Evolutionary conservation across 2,797 vertebrate species (phyloP).

Genomic region (Sus cebifrons): DNA sequence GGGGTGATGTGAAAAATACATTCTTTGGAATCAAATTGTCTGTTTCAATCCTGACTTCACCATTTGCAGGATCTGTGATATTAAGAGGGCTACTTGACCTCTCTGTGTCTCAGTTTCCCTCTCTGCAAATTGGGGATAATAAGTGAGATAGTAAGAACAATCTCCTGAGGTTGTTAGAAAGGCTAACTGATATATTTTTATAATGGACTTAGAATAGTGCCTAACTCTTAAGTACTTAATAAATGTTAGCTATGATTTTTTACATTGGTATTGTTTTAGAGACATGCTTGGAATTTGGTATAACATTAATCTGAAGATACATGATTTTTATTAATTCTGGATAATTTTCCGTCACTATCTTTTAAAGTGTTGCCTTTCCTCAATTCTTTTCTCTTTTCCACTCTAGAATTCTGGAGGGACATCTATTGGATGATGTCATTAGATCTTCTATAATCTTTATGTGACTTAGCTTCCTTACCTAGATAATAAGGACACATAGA

Average conservation of each 20-base stretch:
- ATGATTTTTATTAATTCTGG: neutral
- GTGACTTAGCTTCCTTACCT: neutral
- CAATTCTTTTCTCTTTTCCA: slow-evolving; percentile 4
- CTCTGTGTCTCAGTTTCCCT: neutral
- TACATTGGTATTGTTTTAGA: neutral
- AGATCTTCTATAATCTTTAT: neutral
- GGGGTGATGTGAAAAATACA: neutral
- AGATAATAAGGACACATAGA: neutral
- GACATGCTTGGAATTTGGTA: neutral
- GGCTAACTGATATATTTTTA: neutral
- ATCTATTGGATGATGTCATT: neutral
- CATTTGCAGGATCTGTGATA: neutral
- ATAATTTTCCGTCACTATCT: neutral
- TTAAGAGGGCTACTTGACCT: neutral
- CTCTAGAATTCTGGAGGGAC: neutral
- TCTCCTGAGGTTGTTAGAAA: neutral
- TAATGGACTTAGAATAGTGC: neutral
- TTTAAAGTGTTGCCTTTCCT: slow-evolving; percentile 22
- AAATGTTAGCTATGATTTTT: neutral
- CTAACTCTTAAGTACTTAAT: neutral
- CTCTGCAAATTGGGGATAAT: neutral
- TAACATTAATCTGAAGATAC: neutral
- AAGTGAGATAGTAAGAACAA: neutral
- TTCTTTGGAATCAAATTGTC: neutral
- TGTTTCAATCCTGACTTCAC: neutral